Evolutionary conservation across 2,113 vertebrate genomes (phyloP).

Genomic region (Lepus timidus): DNA sequence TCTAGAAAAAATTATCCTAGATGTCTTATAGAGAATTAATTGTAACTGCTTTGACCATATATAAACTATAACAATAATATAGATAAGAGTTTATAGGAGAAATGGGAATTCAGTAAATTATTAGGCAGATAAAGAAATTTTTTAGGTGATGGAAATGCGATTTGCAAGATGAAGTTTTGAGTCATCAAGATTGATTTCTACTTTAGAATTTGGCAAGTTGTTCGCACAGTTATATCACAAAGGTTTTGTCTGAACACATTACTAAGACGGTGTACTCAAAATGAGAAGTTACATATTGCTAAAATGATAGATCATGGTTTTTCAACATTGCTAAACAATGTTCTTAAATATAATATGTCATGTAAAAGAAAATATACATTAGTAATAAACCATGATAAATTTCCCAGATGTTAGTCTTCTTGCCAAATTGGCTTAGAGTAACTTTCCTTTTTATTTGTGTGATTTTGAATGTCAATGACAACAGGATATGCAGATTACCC

Average conservation of each 20-base stretch:
- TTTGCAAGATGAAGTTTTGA: constrained; percentile 7
- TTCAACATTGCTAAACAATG: background rate
- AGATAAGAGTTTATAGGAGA: background rate
- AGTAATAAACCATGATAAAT: background rate
- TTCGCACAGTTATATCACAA: background rate
- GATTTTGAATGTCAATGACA: background rate
- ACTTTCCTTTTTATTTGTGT: constrained; percentile 23
- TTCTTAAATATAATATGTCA: background rate
- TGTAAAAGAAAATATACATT: background rate
- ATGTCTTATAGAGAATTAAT: background rate
- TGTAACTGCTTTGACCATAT: background rate
- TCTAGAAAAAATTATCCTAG: constrained; percentile 24
- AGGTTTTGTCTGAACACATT: background rate
- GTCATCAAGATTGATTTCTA: background rate
- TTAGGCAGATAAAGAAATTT: background rate
- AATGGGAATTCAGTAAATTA: background rate
- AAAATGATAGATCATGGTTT: background rate
- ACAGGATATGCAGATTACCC: background rate
- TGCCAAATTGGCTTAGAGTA: constrained; percentile 9
- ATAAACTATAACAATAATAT: background rate
- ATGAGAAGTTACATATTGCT: background rate
- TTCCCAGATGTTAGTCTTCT: background rate
- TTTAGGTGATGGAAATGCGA: background rate
- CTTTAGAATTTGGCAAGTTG: background rate
- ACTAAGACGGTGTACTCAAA: background rate